phyloP scores from a whole-genome alignment of 1,140 invertebrate genomes.

The Vanessa atalanta region DNA sequence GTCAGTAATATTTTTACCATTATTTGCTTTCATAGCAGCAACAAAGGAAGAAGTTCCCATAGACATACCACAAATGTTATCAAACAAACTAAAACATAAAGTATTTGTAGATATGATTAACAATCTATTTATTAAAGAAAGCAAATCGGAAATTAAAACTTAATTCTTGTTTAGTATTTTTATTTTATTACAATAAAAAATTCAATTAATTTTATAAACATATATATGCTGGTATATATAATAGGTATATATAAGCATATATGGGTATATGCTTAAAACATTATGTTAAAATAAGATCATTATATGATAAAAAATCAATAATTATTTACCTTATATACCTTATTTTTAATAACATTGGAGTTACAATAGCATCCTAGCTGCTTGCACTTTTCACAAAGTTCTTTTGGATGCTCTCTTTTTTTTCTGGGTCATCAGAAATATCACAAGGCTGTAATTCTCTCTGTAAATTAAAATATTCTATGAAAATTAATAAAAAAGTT shows the following conservation, averaged over 20 bases:
- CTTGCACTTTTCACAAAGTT: slow-evolving; percentile 47
- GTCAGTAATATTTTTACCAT: slow-evolving; percentile 47
- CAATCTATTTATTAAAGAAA: slow-evolving; percentile 44
- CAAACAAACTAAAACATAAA: slow-evolving; percentile 44
- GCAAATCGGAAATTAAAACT: slow-evolving; percentile 23
- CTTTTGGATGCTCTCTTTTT: slow-evolving; percentile 36
- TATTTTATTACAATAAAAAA: not conserved
- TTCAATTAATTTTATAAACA: not conserved
- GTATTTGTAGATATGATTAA: slow-evolving; percentile 43
- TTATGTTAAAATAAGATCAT: too few relatives aligned
- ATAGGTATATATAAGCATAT: too few relatives aligned
- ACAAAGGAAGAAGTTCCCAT: slow-evolving; percentile 47
- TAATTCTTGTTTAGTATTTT: slow-evolving; percentile 15
- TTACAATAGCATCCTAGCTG: slow-evolving; percentile 42
- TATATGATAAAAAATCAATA: too few relatives aligned
- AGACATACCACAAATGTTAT: slow-evolving; percentile 40
- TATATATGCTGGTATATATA: too few relatives aligned
- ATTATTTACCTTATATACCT: not conserved
- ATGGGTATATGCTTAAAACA: too few relatives aligned
- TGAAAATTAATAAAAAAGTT: too few relatives aligned
- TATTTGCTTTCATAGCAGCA: slow-evolving; percentile 60
- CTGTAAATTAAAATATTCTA: slow-evolving; percentile 35
- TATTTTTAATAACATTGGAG: not conserved
- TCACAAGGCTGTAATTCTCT: slow-evolving; percentile 41
- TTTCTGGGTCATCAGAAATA: slow-evolving; percentile 15